phyloP scores from a whole-genome alignment of 1,140 invertebrate genomes.

The Lasioglossum baleicum region DNA sequence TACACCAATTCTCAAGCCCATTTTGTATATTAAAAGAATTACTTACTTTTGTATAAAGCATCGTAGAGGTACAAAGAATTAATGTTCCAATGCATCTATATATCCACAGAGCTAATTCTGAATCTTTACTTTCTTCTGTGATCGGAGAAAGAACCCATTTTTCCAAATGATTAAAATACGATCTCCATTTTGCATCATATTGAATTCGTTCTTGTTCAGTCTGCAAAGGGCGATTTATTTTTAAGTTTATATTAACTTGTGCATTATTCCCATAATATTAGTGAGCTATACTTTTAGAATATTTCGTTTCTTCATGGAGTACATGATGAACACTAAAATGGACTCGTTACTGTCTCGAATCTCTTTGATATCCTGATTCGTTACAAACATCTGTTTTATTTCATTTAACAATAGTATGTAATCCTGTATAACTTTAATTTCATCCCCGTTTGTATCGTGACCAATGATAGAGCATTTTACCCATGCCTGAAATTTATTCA shows the following conservation, averaged over 20 bases:
- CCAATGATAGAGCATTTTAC: slow-evolving; percentile 73
- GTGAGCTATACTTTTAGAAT: slow-evolving; percentile 60
- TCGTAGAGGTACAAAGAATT: slow-evolving; percentile 70
- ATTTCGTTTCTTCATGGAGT: slow-evolving; percentile 65
- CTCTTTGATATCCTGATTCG: slow-evolving; percentile 55
- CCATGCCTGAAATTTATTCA: slow-evolving; percentile 70
- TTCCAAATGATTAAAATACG: slow-evolving; percentile 73
- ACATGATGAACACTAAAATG: slow-evolving; percentile 67
- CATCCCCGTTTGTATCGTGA: slow-evolving; percentile 53
- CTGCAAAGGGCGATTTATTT: slow-evolving; percentile 26
- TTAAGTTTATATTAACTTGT: not conserved
- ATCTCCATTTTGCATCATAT: slow-evolving; percentile 63
- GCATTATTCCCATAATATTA: not conserved
- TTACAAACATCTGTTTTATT: slow-evolving; percentile 68
- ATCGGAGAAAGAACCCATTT: slow-evolving; percentile 74
- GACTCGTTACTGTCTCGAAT: slow-evolving; percentile 68
- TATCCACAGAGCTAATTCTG: slow-evolving; percentile 67
- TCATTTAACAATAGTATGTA: slow-evolving; percentile 66
- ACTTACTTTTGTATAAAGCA: slow-evolving; percentile 70
- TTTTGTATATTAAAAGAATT: not conserved
- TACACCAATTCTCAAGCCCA: slow-evolving; percentile 15
- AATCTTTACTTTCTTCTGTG: slow-evolving; percentile 71
- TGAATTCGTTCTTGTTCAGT: slow-evolving; percentile 47
- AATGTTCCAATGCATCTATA: slow-evolving; percentile 73
- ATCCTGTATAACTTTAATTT: slow-evolving; percentile 65